Base-by-base conservation (phyloP, 1,140 invertebrate species). In the Saxidomus purpurata region DNA sequence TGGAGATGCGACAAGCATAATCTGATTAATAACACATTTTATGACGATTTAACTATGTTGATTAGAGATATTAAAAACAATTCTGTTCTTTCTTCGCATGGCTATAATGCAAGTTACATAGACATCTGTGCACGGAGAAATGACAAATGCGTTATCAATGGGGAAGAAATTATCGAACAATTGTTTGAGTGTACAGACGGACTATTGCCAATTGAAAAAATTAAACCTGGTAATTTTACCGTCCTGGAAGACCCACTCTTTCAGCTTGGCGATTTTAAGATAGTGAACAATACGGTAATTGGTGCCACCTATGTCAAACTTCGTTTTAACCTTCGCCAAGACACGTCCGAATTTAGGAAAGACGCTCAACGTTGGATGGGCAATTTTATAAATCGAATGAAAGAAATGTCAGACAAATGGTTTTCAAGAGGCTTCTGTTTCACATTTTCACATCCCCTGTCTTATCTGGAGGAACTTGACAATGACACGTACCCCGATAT, bases 141-240 rank as follows among this genome's bases (percentile, higher is more conserved):
- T 59, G 77, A 34, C 22, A 59, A 31, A 80, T 80, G 77, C 31
- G 77, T 80, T 11, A 38, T 55, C n/a, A 55, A 31, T 25, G 47
- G 52, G n/a, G 52, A 55, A 59, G 28, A 34, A 31, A 49, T 55
- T 22, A 59, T 36, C 22, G 52, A 59, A 9, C 31, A n/a, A 55
- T 22, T 36, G 19, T 17, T 11, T 22, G 34, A 80, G 2, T 22
- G 47, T 15, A 31, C 19, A 55, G 52, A 38, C 19, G 34, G 52
- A 55, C 31, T 22, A 13, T n/a, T 40, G 17, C n/a, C 36, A 22
- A 4, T 76, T 9, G 43, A 76, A 0, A 25, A 28, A 11, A 22
- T 28, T 40, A 4, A 0, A 25, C 25, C 22, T 25, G 22, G 43
- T 15, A 17, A 25, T 9, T n/a, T 0, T 34, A 40, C 13, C 17